phyloP scores from a whole-genome alignment of 2,797 vertebrate species.

The Acipenser transmontanus region DNA sequence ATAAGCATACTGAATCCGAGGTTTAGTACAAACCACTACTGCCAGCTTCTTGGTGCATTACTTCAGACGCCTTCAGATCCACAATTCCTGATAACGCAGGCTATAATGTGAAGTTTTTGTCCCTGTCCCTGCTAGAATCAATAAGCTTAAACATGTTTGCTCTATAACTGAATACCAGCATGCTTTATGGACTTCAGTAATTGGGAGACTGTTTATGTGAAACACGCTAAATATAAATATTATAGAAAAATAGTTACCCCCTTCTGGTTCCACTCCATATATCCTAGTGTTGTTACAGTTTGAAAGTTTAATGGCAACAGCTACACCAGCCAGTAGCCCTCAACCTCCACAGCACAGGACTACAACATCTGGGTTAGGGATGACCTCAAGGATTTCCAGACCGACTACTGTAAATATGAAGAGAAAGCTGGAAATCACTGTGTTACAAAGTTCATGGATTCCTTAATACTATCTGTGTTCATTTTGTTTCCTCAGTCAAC shows the following conservation, averaged over 20 bases:
- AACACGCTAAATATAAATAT: too few species aligned
- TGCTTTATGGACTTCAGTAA: too few species aligned
- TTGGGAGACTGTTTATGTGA: too few species aligned
- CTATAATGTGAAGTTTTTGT: too few species aligned
- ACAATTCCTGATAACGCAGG: too few species aligned
- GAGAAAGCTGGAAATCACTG: not conserved
- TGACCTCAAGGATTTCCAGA: slow-evolving; percentile 59
- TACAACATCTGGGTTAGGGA: slow-evolving; percentile 56
- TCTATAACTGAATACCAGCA: too few species aligned
- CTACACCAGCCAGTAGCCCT: slow-evolving; percentile 59
- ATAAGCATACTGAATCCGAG: too few species aligned
- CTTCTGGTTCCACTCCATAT: slow-evolving; percentile 66
- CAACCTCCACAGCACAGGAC: slow-evolving; percentile 67
- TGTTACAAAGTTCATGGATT: not conserved
- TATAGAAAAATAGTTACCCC: slow-evolving; percentile 41
- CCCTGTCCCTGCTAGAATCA: too few species aligned
- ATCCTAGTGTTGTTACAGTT: slow-evolving; percentile 53
- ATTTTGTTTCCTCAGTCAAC: not conserved
- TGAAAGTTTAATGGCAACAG: slow-evolving; percentile 59
- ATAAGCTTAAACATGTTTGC: too few species aligned
- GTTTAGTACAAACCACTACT: too few species aligned
- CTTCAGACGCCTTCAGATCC: too few species aligned
- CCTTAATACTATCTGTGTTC: not conserved
- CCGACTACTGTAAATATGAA: slow-evolving; percentile 37
- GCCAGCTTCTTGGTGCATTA: too few species aligned